Evolutionary conservation across 92 coral and sea anemone species (phyloP).

Genomic region (Actinostola sp.): DNA sequence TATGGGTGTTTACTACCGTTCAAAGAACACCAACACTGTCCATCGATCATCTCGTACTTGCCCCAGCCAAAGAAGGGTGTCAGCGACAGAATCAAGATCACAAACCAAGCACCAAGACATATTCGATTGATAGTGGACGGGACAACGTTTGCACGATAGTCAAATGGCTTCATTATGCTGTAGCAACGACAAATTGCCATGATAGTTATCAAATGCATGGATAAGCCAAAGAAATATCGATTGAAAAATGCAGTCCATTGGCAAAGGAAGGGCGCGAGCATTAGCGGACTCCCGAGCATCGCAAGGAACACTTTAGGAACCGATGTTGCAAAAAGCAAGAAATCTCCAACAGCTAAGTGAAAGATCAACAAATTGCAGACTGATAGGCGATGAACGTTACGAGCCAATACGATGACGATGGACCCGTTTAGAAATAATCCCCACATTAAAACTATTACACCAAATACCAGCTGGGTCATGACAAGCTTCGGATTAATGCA

Average conservation of each 20-base stretch:
- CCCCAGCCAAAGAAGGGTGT: slow-evolving; percentile 33
- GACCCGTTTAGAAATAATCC: no score
- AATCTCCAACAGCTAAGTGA: slow-evolving; percentile 3
- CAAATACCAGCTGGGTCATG: no score
- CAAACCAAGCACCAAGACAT: no score
- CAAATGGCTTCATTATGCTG: slow-evolving; percentile 12
- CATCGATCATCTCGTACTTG: background rate
- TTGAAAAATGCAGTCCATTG: background rate
- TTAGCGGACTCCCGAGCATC: background rate
- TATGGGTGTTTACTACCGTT: background rate
- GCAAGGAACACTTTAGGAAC: background rate
- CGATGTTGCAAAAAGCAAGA: background rate
- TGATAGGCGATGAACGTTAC: background rate
- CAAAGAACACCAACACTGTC: no score
- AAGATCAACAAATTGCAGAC: background rate
- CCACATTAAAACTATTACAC: no score
- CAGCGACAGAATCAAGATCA: no score
- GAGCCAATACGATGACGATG: background rate
- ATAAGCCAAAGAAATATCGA: background rate
- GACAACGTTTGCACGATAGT: no score
- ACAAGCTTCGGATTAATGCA: no score
- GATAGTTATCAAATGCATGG: slow-evolving; percentile 12
- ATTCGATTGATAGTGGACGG: no score
- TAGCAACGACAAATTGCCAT: slow-evolving; percentile 12
- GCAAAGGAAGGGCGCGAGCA: background rate